A percentile compares a stretch with the other conserved stretches of the same genome.
phyloP scores from a whole-genome alignment of 2,888 invertebrate species.

The Galerucella calmariensis region DNA sequence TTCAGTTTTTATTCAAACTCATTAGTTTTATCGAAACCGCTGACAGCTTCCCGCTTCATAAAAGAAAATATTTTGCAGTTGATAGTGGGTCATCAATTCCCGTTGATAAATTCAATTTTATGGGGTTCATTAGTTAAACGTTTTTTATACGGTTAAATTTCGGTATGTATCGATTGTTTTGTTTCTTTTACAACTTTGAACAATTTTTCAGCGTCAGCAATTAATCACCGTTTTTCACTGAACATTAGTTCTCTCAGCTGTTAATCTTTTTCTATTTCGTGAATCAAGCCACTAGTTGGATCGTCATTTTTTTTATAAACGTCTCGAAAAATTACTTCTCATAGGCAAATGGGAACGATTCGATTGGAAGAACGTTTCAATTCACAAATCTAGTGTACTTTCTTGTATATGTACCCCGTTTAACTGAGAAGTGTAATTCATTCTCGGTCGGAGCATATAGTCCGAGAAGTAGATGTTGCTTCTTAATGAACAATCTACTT shows the following conservation, averaged over 20 bases:
- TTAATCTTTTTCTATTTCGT: constrained; percentile 3
- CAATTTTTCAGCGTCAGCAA: not conserved
- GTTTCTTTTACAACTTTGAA: not conserved
- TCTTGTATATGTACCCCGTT: no score
- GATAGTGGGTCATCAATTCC: not conserved
- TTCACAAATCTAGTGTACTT: no score
- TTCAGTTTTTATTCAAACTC: not conserved
- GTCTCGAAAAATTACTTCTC: no score
- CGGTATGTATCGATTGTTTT: not conserved
- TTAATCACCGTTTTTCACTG: not conserved
- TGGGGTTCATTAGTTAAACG: not conserved
- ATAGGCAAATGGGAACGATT: no score
- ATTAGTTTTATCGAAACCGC: not conserved
- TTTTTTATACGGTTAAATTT: not conserved
- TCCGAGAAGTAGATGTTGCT: no score
- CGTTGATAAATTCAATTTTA: not conserved
- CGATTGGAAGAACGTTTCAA: no score
- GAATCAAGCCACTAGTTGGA: not conserved
- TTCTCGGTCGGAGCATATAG: no score
- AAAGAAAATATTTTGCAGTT: not conserved
- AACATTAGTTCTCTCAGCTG: not conserved
- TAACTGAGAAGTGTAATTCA: no score
- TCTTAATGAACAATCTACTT: no score
- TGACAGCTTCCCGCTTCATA: not conserved
- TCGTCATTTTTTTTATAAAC: no score